phyloP scores from a whole-genome alignment of 2,888 invertebrate species.

The Xiphydria camelus region DNA sequence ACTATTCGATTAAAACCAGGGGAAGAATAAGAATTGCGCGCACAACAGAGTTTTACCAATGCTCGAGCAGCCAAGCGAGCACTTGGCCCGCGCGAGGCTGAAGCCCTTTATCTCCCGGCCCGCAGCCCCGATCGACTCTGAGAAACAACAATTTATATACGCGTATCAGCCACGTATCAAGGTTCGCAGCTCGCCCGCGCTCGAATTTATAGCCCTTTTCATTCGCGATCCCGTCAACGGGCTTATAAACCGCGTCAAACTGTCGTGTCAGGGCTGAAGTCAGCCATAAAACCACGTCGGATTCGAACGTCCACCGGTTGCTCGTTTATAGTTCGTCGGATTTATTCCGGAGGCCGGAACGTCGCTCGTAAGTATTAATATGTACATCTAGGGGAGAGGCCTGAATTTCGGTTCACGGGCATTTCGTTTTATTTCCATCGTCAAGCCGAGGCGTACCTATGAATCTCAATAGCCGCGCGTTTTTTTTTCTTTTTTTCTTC shows the following conservation, averaged over 20 bases:
- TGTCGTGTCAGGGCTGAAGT: not conserved
- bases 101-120: too few species aligned
- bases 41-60: too few species aligned
- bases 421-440: not conserved
- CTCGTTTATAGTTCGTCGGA: not conserved
- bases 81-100: too few species aligned
- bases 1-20: too few species aligned
- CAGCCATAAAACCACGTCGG: not conserved
- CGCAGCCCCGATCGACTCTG: conserved; percentile 5
- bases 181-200: not conserved
- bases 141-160: conserved; percentile 8
- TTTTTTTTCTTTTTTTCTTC: too few species aligned
- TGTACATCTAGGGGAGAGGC: not conserved
- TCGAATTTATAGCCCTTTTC: conserved; percentile 8
- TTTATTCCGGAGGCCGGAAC: not conserved
- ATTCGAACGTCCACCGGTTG: not conserved
- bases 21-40: too few species aligned
- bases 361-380: not conserved
- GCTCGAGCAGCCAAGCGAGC: too few species aligned
- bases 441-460: not conserved
- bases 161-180: conserved; percentile 7
- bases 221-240: conserved; percentile 3
- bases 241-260: conserved; percentile 8
- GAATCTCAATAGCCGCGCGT: not conserved
- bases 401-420: not conserved